Base-by-base conservation (phyloP, 2,888 invertebrate species). In the Hyposoter didymator region DNA sequence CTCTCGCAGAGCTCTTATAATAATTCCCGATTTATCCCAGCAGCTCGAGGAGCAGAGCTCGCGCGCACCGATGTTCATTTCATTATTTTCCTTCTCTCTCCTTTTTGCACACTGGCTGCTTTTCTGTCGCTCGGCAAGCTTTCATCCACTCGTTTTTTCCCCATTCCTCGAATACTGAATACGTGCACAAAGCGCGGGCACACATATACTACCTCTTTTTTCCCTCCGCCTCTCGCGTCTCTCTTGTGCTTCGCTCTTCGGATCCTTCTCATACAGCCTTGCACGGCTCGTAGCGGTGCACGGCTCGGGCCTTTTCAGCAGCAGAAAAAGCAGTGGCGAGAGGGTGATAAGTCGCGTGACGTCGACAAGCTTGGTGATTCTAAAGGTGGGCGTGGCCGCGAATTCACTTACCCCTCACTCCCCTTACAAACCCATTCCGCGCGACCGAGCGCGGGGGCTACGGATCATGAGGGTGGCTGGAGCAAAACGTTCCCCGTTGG, bases 271-370 rank as follows among this genome's bases (percentile, higher is more conserved):
- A 75, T 64, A 78, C 74, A 76, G 75, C 55, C 78, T 76, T 70
- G 62, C 75, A 80, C 52, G 43, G n/a, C 32, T 43, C 52, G 66
- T 69, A 32, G n/a, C 45, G 28, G 67, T 45, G 8, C n/a, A 0
- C 14, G 62, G 49, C 73, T 73, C 73, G 76, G 82, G 78, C 82
- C 76, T 80, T 84, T 78, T 84, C 79, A 82, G 76, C 84, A 84
- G 80, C 78, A 88, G 81, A 85, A 87, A 80, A 84, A 80, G 82
- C 87, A 81, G 84, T 83, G 84, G 59, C 82, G 91, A 93, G 93
- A 92, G 93, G 93, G 93, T 92, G 93, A 93, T 93, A 93, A 93
- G 93, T 93, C 93, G 93, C 91, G 93, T 90, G 93, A 93, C 92
- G 92, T 91, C 91, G 92, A 91, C 91, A 91, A 91, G 90, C 91